Conservation (phyloP, 2,888 invertebrate species). For the Trypoxylon attenuatum region DNA sequence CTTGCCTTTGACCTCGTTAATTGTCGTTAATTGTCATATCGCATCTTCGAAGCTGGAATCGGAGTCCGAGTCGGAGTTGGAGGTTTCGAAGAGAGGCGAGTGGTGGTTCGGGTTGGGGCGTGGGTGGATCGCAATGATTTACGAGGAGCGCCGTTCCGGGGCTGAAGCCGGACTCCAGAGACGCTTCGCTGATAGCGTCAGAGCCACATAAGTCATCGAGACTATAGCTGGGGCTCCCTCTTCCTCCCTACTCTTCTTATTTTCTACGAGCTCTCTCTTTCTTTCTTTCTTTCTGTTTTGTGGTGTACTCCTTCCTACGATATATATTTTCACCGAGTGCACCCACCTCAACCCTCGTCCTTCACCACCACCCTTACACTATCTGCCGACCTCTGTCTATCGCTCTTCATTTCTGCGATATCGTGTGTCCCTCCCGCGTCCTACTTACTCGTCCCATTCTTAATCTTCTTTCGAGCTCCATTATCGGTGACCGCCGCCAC, state of each 20-base stretch:
- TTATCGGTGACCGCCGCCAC: slow-evolving; percentile 62
- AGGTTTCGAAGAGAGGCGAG: slow-evolving; percentile 31
- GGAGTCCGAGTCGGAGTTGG: too few species aligned
- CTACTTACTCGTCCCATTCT: slow-evolving; percentile 60
- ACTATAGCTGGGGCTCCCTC: slow-evolving; percentile 68
- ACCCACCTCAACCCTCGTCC: too few species aligned
- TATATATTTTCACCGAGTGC: too few species aligned
- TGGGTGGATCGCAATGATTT: slow-evolving; percentile 73
- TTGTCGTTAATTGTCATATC: slow-evolving; percentile 73
- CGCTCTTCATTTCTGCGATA: slow-evolving; percentile 12
- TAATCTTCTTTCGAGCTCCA: slow-evolving; percentile 72
- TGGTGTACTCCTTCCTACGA: background rate
- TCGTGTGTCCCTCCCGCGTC: background rate
- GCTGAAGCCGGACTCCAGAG: slow-evolving; percentile 70
- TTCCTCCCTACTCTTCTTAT: slow-evolving; percentile 43
- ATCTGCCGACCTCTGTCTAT: slow-evolving; percentile 13
- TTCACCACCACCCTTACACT: slow-evolving; percentile 7
- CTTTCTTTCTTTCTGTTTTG: background rate
- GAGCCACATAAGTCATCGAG: slow-evolving; percentile 74
- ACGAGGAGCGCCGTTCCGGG: slow-evolving; percentile 70
- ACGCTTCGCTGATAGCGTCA: slow-evolving; percentile 74
- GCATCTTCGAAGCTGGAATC: too few species aligned
- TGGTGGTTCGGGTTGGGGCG: slow-evolving; percentile 52
- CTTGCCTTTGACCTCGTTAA: slow-evolving; percentile 67
- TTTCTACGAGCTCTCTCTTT: slow-evolving; percentile 8